Base-by-base conservation (phyloP, 2,113 vertebrate species). In the Genyomyrus donnyi region DNA sequence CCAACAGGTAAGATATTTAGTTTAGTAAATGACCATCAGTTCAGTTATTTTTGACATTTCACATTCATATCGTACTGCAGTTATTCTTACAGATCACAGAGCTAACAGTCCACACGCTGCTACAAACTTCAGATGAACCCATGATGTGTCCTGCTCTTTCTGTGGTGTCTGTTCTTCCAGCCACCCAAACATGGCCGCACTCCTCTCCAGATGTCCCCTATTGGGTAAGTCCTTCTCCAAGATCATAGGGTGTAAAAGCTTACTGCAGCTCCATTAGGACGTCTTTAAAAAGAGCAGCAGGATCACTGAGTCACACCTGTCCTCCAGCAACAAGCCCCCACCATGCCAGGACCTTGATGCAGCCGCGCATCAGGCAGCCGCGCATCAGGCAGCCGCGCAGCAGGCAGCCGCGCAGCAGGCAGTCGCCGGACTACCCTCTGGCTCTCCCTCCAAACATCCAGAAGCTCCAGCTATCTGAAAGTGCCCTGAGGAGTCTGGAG, bases 391-490 rank as follows among this genome's bases (percentile, higher is more conserved):
- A 39, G 35, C 2, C 87, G 6, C 15, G 53, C 53, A 56, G 5
- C 19, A 56, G 19, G 19, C 53, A 21, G 19, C 5, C 53, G 5
- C 5, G 21, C 21, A 58, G 21, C 21, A 58, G 53, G 53, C 88
- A 19, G 62, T 77, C 84, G 5, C 31, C 52, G 1, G 92, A 91
- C 31, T 90, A 53, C 48, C n/a, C 53, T 46, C 93, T 90, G 48
- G 87, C 83, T 15, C 90, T 92, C 35, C 48, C 9, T 49, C 48
- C 48, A 49, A 49, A 49, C 48, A 49, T 39, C 35, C 35, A 39
- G 35, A 39, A 39, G 35, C 35, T 93, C 84, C 89, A 91, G 53
- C 89, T 93, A n/a, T 58, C 92, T 4, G 91, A 93, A 91, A 92
- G 86, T 24, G 42, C 91, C 9, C 88, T 49, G 9, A 89, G 70